phyloP scores from a whole-genome alignment of 2,797 vertebrate genomes.

The Tadarida brasiliensis region DNA sequence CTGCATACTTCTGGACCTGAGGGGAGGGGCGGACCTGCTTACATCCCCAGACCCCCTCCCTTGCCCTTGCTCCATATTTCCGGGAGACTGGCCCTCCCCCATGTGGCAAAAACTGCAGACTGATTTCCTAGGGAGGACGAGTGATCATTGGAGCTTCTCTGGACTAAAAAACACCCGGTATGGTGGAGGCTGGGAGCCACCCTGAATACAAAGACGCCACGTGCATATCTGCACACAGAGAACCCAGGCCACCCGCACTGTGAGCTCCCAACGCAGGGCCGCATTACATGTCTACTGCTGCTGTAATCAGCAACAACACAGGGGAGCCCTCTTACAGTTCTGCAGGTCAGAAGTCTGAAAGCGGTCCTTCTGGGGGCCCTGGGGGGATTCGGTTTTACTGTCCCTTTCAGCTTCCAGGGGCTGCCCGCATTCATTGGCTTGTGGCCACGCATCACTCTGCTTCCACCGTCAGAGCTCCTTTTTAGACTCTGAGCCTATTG shows the following conservation, averaged over 20 bases:
- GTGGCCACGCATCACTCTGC: neutral
- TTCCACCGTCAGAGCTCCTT: neutral
- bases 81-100: accelerated
- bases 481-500: neutral
- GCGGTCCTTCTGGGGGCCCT: neutral
- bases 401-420: neutral
- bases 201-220: neutral
- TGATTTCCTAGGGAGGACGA: neutral
- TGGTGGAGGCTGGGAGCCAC: neutral
- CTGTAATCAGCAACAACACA: neutral
- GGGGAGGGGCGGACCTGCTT: neutral
- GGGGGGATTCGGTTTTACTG: neutral
- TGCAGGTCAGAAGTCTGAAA: neutral
- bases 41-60: neutral
- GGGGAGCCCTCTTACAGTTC: neutral
- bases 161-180: neutral
- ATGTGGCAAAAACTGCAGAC: neutral
- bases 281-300: neutral
- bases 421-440: neutral
- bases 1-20: neutral
- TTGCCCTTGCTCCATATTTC: neutral
- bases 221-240: neutral
- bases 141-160: neutral
- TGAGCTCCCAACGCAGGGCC: neutral
- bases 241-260: neutral